Base-by-base conservation (phyloP, 2,113 vertebrate genomes). In the Formicarius rufipectus region DNA sequence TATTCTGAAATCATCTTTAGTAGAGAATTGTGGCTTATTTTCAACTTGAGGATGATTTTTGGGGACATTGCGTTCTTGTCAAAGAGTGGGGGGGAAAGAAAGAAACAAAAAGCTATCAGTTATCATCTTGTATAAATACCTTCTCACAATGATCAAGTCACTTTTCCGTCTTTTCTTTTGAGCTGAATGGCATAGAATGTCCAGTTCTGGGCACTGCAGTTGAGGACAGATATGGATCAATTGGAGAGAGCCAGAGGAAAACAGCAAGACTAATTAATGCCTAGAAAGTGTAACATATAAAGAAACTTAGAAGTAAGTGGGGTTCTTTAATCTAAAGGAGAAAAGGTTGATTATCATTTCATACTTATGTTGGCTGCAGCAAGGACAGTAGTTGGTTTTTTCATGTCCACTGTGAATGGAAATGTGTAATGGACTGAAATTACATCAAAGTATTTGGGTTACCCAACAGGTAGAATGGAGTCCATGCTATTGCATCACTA, bases 271-370 rank as follows among this genome's bases (percentile, higher is more conserved):
- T 94, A 66, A 94, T 87, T 96, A 94, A 89, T 95, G 77, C 84
- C 84, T 96, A 96, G 90, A 93, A 95, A 95, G 74, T 94, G 62
- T 96, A 95, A 93, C 82, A 83, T 93, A 64, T 52, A 95, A 94
- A 67, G 95, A 95, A 87, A 93, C 89, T 95, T 95, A 96, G 90
- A 96, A 95, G 93, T 96, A 94, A 96, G 93, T 95, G 87, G 87
- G 92, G 78, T 63, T 85, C 90, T 95, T 95, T 97, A 89, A 96
- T 92, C 50, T 95, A 89, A 95, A 87, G 85, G 49, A 93, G 92
- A 87, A 93, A 84, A 93, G 68, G 31, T 84, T 81, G 28, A 75
- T 87, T 75, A 40, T 66, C 9, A 40, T 72, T 81, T 91, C 30
- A 25, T 89, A 44, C 30, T 56, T 49, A 78, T 64, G 22, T 39